phyloP scores from a whole-genome alignment of 1,140 invertebrate species.

The Gonioctena quinquepunctata region DNA sequence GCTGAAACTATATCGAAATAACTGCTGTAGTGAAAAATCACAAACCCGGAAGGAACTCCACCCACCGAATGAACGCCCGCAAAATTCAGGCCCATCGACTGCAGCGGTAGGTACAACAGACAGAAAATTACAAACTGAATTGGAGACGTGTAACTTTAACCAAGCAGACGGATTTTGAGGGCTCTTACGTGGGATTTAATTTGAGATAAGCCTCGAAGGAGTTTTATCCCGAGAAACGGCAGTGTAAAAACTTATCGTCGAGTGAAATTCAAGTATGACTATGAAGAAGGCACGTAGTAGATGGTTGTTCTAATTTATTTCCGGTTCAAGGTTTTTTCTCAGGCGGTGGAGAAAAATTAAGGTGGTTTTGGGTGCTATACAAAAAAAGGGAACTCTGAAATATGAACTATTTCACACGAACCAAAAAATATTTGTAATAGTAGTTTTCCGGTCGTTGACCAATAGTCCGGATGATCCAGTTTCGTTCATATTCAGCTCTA shows the following conservation, averaged over 20 bases:
- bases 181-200: neutral
- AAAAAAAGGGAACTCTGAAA: no score
- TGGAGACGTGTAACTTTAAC: conserved; percentile 10
- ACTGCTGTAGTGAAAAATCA: no score
- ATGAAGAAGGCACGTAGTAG: neutral
- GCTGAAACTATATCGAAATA: no score
- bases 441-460: no score
- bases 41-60: no score
- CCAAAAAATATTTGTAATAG: no score
- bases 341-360: no score
- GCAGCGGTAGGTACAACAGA: neutral
- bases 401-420: no score
- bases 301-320: neutral
- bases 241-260: neutral
- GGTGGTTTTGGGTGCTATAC: no score
- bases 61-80: neutral
- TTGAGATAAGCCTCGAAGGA: neutral
- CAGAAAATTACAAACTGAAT: conserved; percentile 3
- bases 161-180: neutral
- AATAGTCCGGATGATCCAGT: no score
- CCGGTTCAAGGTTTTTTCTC: neutral
- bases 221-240: neutral
- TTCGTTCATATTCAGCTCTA: no score
- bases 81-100: neutral
- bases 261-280: neutral